A percentile compares a stretch with the other conserved stretches of the same genome.
phyloP scores from a whole-genome alignment of 2,113 vertebrate genomes.

The Ammodytes marinus region DNA sequence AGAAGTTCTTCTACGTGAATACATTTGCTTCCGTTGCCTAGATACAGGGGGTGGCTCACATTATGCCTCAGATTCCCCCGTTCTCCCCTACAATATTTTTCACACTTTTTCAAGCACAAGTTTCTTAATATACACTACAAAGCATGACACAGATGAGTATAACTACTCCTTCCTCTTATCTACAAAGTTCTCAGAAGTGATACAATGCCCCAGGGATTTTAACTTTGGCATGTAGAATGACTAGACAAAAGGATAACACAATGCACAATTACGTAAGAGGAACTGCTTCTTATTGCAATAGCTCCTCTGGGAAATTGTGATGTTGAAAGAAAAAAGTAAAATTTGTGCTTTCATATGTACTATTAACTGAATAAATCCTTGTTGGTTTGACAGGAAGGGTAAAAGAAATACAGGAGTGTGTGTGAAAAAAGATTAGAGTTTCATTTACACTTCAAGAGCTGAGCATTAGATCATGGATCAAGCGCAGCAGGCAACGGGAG shows the following conservation, averaged over 20 bases:
- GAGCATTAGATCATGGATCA: constrained; percentile 10
- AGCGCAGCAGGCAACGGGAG: constrained; percentile 22
- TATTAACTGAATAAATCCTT: not conserved
- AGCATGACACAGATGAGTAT: not conserved
- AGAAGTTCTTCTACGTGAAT: too few relatives aligned
- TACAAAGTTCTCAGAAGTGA: constrained; percentile 14
- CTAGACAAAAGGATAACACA: not conserved
- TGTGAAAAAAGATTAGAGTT: constrained; percentile 7
- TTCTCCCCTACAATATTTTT: not conserved
- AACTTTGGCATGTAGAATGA: not conserved
- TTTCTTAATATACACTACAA: not conserved
- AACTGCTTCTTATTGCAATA: constrained; percentile 17
- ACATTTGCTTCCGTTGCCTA: too few relatives aligned
- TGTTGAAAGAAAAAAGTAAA: not conserved
- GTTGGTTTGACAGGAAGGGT: not conserved
- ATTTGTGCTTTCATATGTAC: not conserved
- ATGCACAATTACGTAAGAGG: constrained; percentile 15
- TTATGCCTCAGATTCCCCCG: too few relatives aligned
- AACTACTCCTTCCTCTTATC: constrained; percentile 28
- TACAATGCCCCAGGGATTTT: constrained; percentile 5
- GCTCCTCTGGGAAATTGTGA: not conserved
- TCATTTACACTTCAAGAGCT: constrained; percentile 28
- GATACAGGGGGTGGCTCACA: too few relatives aligned
- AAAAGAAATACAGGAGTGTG: not conserved
- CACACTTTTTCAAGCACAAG: not conserved